phyloP scores from a whole-genome alignment of 1,140 invertebrate species.

The Magallana ariakensis region DNA sequence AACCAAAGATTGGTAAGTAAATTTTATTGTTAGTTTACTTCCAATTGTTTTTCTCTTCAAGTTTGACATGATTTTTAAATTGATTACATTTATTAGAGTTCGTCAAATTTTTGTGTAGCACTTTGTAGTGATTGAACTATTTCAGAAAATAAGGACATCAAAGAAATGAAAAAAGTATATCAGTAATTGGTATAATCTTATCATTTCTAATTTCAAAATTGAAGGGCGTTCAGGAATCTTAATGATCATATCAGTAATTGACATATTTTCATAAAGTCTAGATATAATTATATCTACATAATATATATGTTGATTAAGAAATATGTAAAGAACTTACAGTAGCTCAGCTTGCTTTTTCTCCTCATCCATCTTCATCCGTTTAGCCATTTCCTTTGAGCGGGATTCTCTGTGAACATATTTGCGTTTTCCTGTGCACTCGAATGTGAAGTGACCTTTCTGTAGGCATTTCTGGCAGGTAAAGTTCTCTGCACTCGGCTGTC shows the following conservation, averaged over 20 bases:
- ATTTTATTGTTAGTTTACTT: no score
- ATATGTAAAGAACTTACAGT: conserved; percentile 73
- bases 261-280: no score
- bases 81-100: no score
- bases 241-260: not conserved
- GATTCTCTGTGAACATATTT: conserved; percentile 92
- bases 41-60: no score
- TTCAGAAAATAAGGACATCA: no score
- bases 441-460: conserved; percentile 94
- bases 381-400: conserved; percentile 89
- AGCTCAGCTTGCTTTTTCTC: conserved; percentile 77
- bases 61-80: no score
- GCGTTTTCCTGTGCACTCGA: conserved; percentile 93
- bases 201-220: not conserved
- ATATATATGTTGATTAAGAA: no score
- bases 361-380: conserved; percentile 83
- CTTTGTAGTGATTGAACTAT: no score
- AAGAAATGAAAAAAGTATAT: not conserved
- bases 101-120: no score
- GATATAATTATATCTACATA: no score
- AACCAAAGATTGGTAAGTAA: not conserved
- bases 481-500: conserved; percentile 74
- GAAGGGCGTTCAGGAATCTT: not conserved
- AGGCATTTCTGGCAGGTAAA: conserved; percentile 94
- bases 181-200: not conserved